A percentile compares a stretch with the other conserved stretches of the same genome.
Evolutionary conservation across 37 sponge, comb jelly and placozoan species (phyloP).

Genomic region (Cladorhizidae sp.): DNA sequence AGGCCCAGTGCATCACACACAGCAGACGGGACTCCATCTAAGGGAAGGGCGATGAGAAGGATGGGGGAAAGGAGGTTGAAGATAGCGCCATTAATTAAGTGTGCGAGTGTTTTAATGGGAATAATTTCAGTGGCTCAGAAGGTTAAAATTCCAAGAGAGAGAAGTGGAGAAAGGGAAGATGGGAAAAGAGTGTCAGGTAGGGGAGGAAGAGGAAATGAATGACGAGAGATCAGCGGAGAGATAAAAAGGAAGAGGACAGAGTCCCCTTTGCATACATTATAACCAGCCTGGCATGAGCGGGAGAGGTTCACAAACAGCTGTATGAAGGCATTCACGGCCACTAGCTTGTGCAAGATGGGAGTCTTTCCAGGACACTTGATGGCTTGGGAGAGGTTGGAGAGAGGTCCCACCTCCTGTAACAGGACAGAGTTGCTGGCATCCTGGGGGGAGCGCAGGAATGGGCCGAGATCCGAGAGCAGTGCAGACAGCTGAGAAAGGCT

Average conservation of each 20-base stretch:
- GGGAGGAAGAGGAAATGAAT: too few relatives aligned
- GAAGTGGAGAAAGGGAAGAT: too few relatives aligned
- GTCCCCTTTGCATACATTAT: not conserved
- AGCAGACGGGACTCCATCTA: conserved; percentile 60
- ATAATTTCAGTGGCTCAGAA: too few relatives aligned
- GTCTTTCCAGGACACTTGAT: conserved; percentile 40
- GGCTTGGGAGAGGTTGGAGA: conserved; percentile 41
- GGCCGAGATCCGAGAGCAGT: conserved; percentile 43
- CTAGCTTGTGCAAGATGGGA: conserved; percentile 74
- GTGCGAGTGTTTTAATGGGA: too few relatives aligned
- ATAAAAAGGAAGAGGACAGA: too few relatives aligned
- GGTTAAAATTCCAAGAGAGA: too few relatives aligned
- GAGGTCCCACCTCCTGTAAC: conserved; percentile 57
- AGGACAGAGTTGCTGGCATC: conserved; percentile 57
- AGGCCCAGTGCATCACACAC: conserved; percentile 67
- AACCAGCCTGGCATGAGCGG: conserved; percentile 59
- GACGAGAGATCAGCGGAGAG: too few relatives aligned
- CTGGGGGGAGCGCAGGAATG: conserved; percentile 66
- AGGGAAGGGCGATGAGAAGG: not conserved
- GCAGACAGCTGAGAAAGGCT: conserved; percentile 53
- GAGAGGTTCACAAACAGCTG: conserved; percentile 67
- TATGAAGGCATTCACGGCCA: conserved; percentile 62
- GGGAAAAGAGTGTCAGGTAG: too few relatives aligned
- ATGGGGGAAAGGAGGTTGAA: conserved; percentile 16
- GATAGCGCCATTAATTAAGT: too few relatives aligned